Evolutionary conservation across 2,888 invertebrate species (phyloP).

Genomic region (Cryptops parisi): DNA sequence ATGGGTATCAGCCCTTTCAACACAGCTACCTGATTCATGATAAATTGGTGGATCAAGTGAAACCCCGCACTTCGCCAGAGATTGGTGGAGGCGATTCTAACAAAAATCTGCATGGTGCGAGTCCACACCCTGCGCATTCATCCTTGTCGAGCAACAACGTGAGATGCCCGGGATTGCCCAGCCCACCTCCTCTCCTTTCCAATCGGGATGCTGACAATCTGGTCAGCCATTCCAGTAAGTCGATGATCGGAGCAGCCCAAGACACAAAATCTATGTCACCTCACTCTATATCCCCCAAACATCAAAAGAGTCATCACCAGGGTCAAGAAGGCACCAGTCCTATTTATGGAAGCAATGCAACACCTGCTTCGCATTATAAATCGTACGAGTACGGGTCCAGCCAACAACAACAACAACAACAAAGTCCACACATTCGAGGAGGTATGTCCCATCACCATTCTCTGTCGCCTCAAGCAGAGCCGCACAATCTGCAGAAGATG

Average conservation of each 20-base stretch:
- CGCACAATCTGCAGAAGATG: neutral
- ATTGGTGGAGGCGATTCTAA: no score
- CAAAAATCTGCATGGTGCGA: neutral
- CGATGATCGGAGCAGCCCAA: neutral
- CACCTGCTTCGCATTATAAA: slow-evolving; percentile 16
- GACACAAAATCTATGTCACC: slow-evolving; percentile 2
- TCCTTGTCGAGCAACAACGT: neutral
- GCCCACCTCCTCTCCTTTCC: slow-evolving; percentile 10
- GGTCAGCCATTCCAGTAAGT: neutral
- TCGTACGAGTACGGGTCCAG: slow-evolving; percentile 21
- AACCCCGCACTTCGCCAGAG: neutral
- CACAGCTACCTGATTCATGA: slow-evolving; percentile 28
- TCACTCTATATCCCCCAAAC: slow-evolving; percentile 17
- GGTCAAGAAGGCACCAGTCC: slow-evolving; percentile 19
- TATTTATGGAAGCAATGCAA: slow-evolving; percentile 7
- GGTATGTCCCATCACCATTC: neutral
- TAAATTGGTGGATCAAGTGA: neutral
- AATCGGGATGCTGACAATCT: neutral
- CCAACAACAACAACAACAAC: slow-evolving; percentile 1
- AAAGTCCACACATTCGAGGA: slow-evolving; percentile 2
- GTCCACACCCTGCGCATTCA: neutral
- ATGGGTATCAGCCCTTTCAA: slow-evolving; percentile 32
- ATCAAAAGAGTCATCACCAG: slow-evolving; percentile 16
- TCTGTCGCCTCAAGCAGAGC: neutral
- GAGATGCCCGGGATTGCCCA: neutral